phyloP scores from a whole-genome alignment of 92 coral and sea anemone species.

The Meandrina meandrites region DNA sequence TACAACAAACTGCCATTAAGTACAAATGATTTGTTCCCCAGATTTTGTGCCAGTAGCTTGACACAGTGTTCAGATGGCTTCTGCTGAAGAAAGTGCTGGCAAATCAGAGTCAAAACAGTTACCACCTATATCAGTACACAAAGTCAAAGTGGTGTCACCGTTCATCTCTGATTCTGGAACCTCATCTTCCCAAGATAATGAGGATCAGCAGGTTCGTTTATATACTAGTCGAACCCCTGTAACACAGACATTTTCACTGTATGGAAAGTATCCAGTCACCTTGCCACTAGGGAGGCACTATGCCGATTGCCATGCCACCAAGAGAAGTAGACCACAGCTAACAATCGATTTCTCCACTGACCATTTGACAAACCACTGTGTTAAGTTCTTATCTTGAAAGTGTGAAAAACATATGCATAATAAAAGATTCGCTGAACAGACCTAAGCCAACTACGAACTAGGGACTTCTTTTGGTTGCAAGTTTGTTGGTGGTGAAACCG shows the following conservation, averaged over 20 bases:
- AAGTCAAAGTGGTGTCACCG: conserved; percentile 54
- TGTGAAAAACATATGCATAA: no score
- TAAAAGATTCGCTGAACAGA: no score
- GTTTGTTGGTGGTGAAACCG: no score
- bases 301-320: no score
- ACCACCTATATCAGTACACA: conserved; percentile 8
- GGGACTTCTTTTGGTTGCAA: no score
- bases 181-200: conserved; percentile 4
- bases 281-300: no score
- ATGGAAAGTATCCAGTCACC: background rate
- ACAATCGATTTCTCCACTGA: no score
- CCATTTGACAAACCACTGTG: no score
- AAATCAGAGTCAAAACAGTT: background rate
- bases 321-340: no score
- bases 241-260: background rate
- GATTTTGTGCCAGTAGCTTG: background rate
- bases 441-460: no score
- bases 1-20: background rate
- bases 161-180: conserved; percentile 34
- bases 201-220: conserved; percentile 39
- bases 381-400: no score
- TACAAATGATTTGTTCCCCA: background rate
- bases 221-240: background rate
- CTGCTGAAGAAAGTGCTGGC: conserved; percentile 6
- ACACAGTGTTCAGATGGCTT: background rate